Base-by-base conservation (phyloP, 2,113 vertebrate genomes). In the Osmerus mordax region DNA sequence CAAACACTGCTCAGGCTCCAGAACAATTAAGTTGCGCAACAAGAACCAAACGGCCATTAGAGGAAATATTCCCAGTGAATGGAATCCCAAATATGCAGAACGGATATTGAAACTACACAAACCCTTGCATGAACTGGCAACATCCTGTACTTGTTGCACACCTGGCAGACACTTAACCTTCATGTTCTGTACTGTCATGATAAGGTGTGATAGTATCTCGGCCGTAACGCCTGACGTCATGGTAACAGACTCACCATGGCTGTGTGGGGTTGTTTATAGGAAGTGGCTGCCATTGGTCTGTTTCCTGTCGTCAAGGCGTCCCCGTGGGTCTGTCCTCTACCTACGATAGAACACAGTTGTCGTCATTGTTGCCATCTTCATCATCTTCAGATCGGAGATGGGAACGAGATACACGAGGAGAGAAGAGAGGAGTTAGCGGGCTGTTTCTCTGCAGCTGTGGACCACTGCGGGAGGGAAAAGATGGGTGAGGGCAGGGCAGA, bases 231-330 rank as follows among this genome's bases (percentile, higher is more conserved):
- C 41, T 11, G 41, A 47, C 41, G 41, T 47, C 41, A 47, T 47
- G 41, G 41, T 11, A 56, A 56, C 54, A 56, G 72, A 88, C 89
- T 90, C 74, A 90, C 89, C 89, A 79, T 77, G 72, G 76, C 81
- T 25, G 80, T 74, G 67, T 84, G 74, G 59, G 71, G 78, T 61
- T 73, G 65, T 79, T 73, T 75, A 72, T 53, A 59, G 29, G 16
- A 59, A 75, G 72, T 54, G 25, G 77, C 62, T 60, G 60, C 72
- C 70, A 83, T 67, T 67, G 77, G 70, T 4, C 84, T 82, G 65
- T 89, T 88, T 67, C 60, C 70, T 55, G 82, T 80, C 78, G 83
- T 80, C 75, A 76, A 1, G 65, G 70, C 47, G 82, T 83, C 78
- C 8, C 28, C 76, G 1, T 68, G 13, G 67, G 71, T 70, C 66